A percentile compares a stretch with the other conserved stretches of the same genome.
These are phyloP conservation scores for Cepaea hortensis DNA, from an alignment of 2,888 invertebrate genomes.

Conservation along the genomic window DNA sequence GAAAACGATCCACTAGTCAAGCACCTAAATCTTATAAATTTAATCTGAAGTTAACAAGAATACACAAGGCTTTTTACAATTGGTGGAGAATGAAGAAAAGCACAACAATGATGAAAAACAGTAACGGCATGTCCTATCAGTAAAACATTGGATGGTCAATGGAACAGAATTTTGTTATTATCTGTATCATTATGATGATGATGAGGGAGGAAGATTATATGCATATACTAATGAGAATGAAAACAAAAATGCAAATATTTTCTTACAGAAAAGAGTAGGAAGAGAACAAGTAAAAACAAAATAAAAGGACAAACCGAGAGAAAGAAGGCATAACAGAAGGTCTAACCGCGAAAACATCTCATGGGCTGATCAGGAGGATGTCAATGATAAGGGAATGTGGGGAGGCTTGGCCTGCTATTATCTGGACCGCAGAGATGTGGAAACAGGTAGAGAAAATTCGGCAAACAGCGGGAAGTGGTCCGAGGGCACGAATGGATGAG, in stretches of 20 bases:
- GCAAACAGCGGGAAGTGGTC: slow-evolving; percentile 76
- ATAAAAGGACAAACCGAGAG: not conserved
- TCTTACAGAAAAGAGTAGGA: slow-evolving; percentile 3
- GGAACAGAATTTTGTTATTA: not conserved
- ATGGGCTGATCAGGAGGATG: not conserved
- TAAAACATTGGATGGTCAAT: not conserved
- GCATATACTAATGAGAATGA: not conserved
- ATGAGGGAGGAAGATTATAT: not conserved
- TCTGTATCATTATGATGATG: not conserved
- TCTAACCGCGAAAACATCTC: not conserved
- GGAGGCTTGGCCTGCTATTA: slow-evolving; percentile 33
- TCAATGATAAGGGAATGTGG: not conserved
- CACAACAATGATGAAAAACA: not conserved
- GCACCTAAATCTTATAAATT: not conserved
- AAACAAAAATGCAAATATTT: slow-evolving; percentile 8
- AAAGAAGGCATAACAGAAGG: not conserved
- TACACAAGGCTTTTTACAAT: not conserved
- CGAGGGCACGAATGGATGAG: slow-evolving; percentile 97
- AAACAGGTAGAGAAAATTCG: slow-evolving; percentile 73
- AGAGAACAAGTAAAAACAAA: not conserved
- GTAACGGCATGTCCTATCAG: not conserved
- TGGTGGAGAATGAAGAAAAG: not conserved
- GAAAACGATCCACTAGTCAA: not conserved
- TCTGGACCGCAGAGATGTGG: slow-evolving; percentile 41
- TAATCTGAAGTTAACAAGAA: slow-evolving; percentile 4